These are phyloP conservation scores for Pycnonotus jocosus DNA, from an alignment of 2,113 vertebrate species.

Conservation along the genomic window DNA sequence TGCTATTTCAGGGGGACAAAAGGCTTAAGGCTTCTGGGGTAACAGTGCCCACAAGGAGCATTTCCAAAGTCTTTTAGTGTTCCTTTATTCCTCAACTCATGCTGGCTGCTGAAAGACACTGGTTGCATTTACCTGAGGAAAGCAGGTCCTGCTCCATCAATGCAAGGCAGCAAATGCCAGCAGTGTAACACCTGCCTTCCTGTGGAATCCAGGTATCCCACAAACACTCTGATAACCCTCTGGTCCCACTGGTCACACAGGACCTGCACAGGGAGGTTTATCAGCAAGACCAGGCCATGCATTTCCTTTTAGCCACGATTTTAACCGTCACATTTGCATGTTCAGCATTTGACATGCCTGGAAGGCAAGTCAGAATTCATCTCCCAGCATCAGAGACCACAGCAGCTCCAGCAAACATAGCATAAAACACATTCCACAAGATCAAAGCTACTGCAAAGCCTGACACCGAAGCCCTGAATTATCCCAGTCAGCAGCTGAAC, in stretches of 20 bases:
- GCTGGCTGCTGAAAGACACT: not conserved
- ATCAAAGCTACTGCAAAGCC: slow-evolving; percentile 42
- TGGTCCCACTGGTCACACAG: not conserved
- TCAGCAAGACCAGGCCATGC: not conserved
- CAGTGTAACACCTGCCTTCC: not conserved
- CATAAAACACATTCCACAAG: slow-evolving; percentile 36
- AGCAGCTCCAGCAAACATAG: slow-evolving; percentile 34
- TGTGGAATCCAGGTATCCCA: not conserved
- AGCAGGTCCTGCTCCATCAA: not conserved
- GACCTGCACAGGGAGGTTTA: not conserved
- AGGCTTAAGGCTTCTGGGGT: slow-evolving; percentile 30
- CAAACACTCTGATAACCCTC: not conserved
- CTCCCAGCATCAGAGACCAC: slow-evolving; percentile 8
- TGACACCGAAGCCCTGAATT: not conserved
- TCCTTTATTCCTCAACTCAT: not conserved
- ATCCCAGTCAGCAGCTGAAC: slow-evolving; percentile 12
- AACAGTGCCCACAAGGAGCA: not conserved
- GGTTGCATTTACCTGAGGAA: not conserved
- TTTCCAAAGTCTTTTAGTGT: not conserved
- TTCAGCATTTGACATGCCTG: slow-evolving; percentile 17
- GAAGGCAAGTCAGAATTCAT: slow-evolving; percentile 48
- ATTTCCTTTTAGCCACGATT: not conserved
- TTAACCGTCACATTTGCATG: not conserved
- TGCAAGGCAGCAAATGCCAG: not conserved
- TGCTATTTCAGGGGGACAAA: not conserved